Evolutionary conservation across 2,888 invertebrate species (phyloP).

Genomic region (Diadegma fenestrale): DNA sequence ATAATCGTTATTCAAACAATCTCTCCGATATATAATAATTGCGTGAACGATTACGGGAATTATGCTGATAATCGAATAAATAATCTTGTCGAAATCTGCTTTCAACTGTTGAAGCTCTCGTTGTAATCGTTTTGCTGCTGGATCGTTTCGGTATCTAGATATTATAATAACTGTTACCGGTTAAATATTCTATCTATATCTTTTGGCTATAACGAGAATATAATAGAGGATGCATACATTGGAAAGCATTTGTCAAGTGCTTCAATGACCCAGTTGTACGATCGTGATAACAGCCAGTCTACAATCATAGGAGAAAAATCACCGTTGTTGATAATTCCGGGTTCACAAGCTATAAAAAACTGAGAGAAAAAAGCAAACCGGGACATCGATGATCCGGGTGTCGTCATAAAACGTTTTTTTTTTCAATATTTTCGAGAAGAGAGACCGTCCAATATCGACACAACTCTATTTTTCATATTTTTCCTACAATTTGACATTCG

Average conservation of each 20-base stretch:
- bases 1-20: background rate
- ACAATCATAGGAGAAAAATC: constrained; percentile 53
- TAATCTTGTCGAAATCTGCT: constrained; percentile 16
- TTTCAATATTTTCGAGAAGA: constrained; percentile 1
- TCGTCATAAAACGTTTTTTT: constrained; percentile 25
- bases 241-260: constrained; percentile 60
- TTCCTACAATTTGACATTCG: constrained; percentile 1
- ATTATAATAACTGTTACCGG: constrained; percentile 26
- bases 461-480: constrained; percentile 22
- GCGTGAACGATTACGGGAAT: constrained; percentile 18
- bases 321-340: constrained; percentile 62
- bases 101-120: constrained; percentile 16
- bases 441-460: constrained; percentile 8
- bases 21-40: background rate
- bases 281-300: constrained; percentile 52
- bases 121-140: constrained; percentile 19
- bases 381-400: constrained; percentile 49
- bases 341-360: constrained; percentile 42
- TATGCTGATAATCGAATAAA: constrained; percentile 1
- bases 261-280: constrained; percentile 55
- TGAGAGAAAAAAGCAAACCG: constrained; percentile 32
- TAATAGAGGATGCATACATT: constrained; percentile 57
- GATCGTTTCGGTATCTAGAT: background rate
- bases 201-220: constrained; percentile 56
- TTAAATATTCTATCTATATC: constrained; percentile 24